Percentiles rank a stretch among this genome's conserved stretches.
These are phyloP conservation scores for Streblospio benedicti DNA, from an alignment of 1,140 invertebrate genomes.

Conservation along the genomic window DNA sequence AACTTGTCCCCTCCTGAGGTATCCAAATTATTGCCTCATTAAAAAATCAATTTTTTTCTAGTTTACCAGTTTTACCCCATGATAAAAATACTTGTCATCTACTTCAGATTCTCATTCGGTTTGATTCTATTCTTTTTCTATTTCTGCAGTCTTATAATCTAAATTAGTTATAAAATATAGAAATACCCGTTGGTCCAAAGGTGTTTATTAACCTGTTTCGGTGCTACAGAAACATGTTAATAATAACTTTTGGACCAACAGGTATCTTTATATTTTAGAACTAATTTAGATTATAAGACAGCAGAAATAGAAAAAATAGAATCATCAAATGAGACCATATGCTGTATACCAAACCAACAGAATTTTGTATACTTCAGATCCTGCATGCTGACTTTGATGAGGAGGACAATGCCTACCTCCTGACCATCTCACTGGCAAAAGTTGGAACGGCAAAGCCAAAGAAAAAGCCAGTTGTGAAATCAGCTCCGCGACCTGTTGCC, in stretches of 20 bases:
- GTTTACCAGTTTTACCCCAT: too few species aligned
- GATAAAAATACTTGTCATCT: too few species aligned
- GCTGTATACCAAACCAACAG: not conserved
- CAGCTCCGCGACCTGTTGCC: not conserved
- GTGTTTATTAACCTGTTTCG: not conserved
- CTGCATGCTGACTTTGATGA: constrained; percentile 39
- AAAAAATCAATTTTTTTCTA: too few species aligned
- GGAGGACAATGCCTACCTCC: constrained; percentile 35
- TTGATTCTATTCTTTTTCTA: too few species aligned
- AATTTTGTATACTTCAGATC: constrained; percentile 25
- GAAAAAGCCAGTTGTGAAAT: constrained; percentile 10
- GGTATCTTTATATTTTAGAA: not conserved
- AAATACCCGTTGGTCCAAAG: not conserved
- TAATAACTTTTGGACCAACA: not conserved
- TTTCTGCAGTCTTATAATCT: too few species aligned
- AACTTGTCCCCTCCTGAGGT: too few species aligned
- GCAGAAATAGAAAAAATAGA: not conserved
- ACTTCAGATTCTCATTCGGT: too few species aligned
- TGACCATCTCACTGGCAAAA: constrained; percentile 37
- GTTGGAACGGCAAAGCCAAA: constrained; percentile 25
- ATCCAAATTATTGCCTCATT: too few species aligned
- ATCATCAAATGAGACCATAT: not conserved
- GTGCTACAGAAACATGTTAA: not conserved
- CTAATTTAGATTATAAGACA: not conserved
- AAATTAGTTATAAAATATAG: too few species aligned